Evolutionary conservation across 30 jellyfish, hydroid and myxozoan species (phyloP).

Genomic region (Nemopilema nomurai): DNA sequence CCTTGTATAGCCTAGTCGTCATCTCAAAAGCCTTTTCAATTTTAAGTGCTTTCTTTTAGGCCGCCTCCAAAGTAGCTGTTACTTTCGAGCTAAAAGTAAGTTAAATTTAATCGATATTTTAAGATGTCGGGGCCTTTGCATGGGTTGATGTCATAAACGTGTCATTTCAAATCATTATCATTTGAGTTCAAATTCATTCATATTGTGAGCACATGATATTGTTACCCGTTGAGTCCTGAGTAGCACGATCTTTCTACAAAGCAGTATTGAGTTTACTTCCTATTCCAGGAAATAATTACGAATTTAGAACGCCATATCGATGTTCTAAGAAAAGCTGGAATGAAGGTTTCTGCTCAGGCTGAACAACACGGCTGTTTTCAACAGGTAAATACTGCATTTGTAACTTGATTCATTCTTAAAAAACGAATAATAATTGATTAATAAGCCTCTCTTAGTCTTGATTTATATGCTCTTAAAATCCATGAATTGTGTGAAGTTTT

Average conservation of each 20-base stretch:
- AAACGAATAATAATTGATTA: not conserved
- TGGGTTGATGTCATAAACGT: no score
- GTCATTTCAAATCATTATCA: no score
- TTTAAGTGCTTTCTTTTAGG: slow-evolving; percentile 35
- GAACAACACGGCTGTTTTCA: slow-evolving; percentile 96
- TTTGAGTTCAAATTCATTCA: no score
- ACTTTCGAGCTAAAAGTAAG: slow-evolving; percentile 46
- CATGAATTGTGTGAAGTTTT: no score
- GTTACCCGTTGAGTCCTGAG: no score
- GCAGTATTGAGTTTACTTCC: not conserved
- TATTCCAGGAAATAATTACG: slow-evolving; percentile 42
- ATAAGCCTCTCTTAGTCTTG: not conserved
- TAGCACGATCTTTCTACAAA: no score
- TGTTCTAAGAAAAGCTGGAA: slow-evolving; percentile 83
- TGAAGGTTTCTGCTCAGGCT: slow-evolving; percentile 94
- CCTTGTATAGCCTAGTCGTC: no score
- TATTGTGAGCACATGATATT: no score
- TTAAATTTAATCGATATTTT: not conserved
- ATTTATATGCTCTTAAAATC: no score
- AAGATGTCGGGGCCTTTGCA: no score
- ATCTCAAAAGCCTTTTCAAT: no score
- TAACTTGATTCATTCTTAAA: not conserved
- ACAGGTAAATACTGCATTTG: slow-evolving; percentile 48
- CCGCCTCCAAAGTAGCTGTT: slow-evolving; percentile 24
- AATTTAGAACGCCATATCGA: slow-evolving; percentile 59